Conservation (phyloP, 2,797 vertebrate species). For the Erethizon dorsatum region DNA sequence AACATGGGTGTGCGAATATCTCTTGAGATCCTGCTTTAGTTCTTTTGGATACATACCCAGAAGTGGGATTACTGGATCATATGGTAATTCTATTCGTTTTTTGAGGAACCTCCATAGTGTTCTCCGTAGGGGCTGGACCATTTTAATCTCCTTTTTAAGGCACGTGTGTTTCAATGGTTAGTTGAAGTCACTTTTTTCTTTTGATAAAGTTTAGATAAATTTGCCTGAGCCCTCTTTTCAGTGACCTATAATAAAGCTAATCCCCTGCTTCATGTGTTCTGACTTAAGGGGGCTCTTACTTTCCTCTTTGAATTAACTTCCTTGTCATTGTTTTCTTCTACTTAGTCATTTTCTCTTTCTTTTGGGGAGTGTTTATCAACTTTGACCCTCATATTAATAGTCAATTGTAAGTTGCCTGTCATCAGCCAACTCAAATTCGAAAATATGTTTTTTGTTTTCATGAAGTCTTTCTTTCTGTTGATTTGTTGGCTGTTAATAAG, state of each 20-base stretch:
- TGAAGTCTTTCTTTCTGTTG: neutral
- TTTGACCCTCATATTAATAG: neutral
- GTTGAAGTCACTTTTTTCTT: neutral
- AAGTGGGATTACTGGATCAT: neutral
- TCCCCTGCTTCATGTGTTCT: neutral
- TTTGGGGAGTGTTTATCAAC: neutral
- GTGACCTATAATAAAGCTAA: neutral
- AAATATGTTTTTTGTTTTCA: neutral
- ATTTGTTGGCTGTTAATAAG: constrained; percentile 47
- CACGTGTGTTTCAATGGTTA: neutral
- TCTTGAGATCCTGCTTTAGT: neutral
- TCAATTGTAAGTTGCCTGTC: constrained; percentile 18
- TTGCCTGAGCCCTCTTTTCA: neutral
- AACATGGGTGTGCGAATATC: neutral
- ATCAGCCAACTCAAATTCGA: neutral
- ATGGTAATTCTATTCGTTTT: neutral
- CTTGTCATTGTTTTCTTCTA: neutral
- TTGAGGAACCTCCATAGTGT: neutral
- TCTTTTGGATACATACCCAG: neutral
- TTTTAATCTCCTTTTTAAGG: neutral
- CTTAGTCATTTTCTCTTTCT: neutral
- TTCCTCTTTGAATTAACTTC: neutral
- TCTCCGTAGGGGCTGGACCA: neutral
- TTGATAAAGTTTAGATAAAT: neutral
- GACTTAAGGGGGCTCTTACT: neutral